These are phyloP conservation scores for Plagodis dolabraria DNA, from an alignment of 2,888 invertebrate genomes.

Conservation along the genomic window DNA sequence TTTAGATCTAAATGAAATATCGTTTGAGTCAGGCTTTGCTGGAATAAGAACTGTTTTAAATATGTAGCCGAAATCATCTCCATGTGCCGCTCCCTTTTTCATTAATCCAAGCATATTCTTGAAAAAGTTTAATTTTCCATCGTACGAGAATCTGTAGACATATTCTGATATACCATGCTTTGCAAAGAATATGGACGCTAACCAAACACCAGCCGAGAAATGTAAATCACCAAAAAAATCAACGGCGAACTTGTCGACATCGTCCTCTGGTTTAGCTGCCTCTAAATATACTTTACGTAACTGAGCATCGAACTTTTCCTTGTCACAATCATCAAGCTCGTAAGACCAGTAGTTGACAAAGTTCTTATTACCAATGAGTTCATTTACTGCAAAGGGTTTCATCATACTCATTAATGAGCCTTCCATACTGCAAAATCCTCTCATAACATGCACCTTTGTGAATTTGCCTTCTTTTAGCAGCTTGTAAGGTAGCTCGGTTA, in stretches of 20 bases:
- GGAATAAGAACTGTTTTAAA: constrained; percentile 4
- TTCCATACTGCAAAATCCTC: constrained; percentile 77
- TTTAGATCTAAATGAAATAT: constrained; percentile 41
- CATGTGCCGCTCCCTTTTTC: constrained; percentile 54
- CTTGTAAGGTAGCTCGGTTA: constrained; percentile 62
- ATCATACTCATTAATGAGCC: constrained; percentile 60
- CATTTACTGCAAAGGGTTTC: constrained; percentile 43
- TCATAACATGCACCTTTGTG: constrained; percentile 68
- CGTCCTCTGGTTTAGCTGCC: constrained; percentile 29
- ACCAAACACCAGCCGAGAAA: constrained; percentile 52
- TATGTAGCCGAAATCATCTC: constrained; percentile 45
- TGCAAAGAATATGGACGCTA: constrained; percentile 43
- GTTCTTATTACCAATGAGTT: constrained; percentile 44
- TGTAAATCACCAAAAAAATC: constrained; percentile 60
- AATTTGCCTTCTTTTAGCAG: constrained; percentile 62
- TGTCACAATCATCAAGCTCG: constrained; percentile 39
- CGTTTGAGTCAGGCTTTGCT: constrained; percentile 33
- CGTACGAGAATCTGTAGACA: constrained; percentile 57
- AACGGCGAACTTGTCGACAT: constrained; percentile 43
- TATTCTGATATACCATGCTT: constrained; percentile 44
- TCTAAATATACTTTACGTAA: constrained; percentile 39
- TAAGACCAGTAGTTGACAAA: constrained; percentile 47
- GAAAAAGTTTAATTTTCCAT: constrained; percentile 49
- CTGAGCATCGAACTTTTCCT: constrained; percentile 34
- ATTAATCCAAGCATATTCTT: constrained; percentile 43